Percentiles rank a stretch among this genome's conserved stretches.
phyloP scores from a whole-genome alignment of 2,888 invertebrate genomes.

The Gari tellinella region DNA sequence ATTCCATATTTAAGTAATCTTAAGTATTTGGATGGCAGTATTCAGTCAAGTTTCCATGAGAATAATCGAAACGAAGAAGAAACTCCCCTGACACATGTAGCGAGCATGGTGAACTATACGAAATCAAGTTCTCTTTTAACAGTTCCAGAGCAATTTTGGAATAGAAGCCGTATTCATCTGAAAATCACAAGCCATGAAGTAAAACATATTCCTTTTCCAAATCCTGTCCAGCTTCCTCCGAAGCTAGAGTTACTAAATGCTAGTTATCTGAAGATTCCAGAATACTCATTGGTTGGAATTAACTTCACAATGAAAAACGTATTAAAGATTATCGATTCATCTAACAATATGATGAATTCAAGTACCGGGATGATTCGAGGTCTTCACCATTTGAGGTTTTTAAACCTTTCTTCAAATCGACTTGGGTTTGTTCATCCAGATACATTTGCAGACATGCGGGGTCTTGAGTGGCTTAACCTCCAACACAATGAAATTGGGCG shows the following conservation, averaged over 20 bases:
- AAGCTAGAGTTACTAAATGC: conserved; percentile 21
- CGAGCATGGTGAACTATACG: no score
- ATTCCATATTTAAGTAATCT: conserved; percentile 1
- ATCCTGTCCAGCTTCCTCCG: conserved; percentile 12
- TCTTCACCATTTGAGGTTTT: conserved; percentile 14
- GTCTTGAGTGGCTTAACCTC: conserved; percentile 15
- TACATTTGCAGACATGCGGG: conserved; percentile 20
- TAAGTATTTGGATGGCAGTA: conserved; percentile 8
- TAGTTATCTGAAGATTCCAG: conserved; percentile 8
- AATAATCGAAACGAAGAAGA: neutral
- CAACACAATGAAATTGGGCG: conserved; percentile 22
- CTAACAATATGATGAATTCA: conserved; percentile 9
- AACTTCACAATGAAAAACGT: conserved; percentile 23
- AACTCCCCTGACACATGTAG: no score
- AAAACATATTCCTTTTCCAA: neutral
- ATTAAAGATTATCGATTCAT: conserved; percentile 18
- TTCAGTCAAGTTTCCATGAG: conserved; percentile 3
- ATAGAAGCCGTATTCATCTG: no score
- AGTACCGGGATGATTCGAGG: conserved; percentile 24
- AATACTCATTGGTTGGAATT: conserved; percentile 15
- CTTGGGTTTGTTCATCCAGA: conserved; percentile 10
- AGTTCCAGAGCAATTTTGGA: no score
- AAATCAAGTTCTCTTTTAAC: no score
- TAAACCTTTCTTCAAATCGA: conserved; percentile 20
- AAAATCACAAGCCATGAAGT: neutral